Percentiles rank a stretch among this genome's conserved stretches.
These are phyloP conservation scores for Colius striatus DNA, from an alignment of 2,113 vertebrate species.

Conservation along the genomic window DNA sequence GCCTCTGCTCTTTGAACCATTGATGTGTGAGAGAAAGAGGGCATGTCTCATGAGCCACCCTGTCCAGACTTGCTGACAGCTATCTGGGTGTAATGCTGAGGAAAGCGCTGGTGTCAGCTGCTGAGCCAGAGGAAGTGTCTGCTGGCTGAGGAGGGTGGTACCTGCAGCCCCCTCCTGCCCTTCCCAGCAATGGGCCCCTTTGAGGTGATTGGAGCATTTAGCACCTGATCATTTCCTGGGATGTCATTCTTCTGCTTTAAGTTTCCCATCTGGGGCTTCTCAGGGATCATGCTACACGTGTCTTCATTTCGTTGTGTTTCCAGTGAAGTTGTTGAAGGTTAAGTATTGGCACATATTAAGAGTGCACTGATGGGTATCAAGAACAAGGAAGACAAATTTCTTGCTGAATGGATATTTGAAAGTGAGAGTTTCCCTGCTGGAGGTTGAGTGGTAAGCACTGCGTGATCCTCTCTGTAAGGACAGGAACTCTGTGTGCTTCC, in stretches of 20 bases:
- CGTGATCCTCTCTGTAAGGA: background rate
- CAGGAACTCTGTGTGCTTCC: rapidly evolving
- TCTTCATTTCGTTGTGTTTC: rapidly evolving
- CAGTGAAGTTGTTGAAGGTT: rapidly evolving
- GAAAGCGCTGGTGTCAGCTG: background rate
- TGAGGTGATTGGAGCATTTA: rapidly evolving
- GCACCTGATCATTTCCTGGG: rapidly evolving
- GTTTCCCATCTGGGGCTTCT: rapidly evolving
- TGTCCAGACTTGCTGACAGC: background rate
- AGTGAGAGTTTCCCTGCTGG: background rate
- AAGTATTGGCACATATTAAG: rapidly evolving
- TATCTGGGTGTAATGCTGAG: background rate
- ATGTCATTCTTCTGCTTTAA: background rate
- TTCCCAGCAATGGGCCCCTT: no score
- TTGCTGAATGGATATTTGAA: background rate
- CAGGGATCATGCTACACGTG: rapidly evolving
- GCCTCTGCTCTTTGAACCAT: background rate
- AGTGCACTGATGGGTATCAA: rapidly evolving
- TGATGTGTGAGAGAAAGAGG: background rate
- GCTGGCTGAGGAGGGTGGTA: no score
- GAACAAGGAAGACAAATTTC: rapidly evolving
- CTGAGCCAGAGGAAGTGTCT: rapidly evolving
- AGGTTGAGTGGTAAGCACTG: rapidly evolving
- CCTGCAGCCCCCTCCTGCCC: background rate
- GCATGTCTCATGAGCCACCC: background rate